Evolutionary conservation across 1,140 invertebrate genomes (phyloP), one percentile per base, ranked within the genome.

Genomic region (Nylanderia fulva): DNA sequence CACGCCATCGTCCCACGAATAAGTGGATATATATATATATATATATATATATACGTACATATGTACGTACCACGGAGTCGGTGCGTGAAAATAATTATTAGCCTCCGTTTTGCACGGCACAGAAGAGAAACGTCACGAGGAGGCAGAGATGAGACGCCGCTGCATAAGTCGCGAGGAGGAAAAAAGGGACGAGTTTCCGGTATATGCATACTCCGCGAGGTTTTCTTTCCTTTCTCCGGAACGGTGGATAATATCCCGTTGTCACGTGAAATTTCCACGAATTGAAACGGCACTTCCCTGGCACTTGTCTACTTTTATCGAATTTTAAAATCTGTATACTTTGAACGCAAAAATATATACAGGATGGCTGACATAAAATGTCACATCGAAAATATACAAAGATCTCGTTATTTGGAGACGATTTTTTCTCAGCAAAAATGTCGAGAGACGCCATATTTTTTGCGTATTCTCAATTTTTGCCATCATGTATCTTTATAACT

Each of bases 71-170:
- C n/a, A n/a, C n/a, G n/a, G 89, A 72, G 77, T 64, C 60, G 80
- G 66, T 90, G 90, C 90, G 90, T 91, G 90, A 91, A 91, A 91
- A 91, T 91, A 90, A 91, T 91, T 91, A 89, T 88, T 85, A 77
- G 74, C 80, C 88, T 84, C 69, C 87, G 63, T 84, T 88, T 64
- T n/a, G n/a, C n/a, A n/a, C n/a, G n/a, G 82, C 63, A 80, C 58
- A 71, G 58, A 54, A 58, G 74, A 77, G 61, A 77, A 76, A 76
- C 83, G 61, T 66, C 83, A 77, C 83, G 83, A 77, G 61, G 75
- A 77, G 74, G 42, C 39, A 58, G 58, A 80, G 83, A 77, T 85
- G 80, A 76, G 80, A 84, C 72, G 69, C 48, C 69, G 79, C 66
- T 56, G 15, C 48, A n/a, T n/a, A n/a, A n/a, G 63, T 63, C 36